phyloP scores from a whole-genome alignment of 92 coral and sea anemone species.

The Phenganax marumi region DNA sequence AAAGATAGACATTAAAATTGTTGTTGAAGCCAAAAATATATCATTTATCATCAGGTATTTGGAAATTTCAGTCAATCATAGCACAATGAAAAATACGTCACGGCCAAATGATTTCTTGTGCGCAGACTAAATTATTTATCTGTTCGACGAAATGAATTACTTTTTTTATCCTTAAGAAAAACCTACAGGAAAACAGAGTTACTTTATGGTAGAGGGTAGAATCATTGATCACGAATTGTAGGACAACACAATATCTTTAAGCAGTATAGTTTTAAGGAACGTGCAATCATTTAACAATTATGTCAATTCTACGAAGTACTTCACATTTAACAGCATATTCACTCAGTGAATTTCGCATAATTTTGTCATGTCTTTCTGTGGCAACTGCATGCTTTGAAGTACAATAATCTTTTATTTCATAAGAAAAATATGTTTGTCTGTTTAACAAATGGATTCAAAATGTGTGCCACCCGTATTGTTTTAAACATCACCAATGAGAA shows the following conservation, averaged over 20 bases:
- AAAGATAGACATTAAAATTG: no score
- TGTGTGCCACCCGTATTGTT: background rate
- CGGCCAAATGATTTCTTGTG: constrained; percentile 17
- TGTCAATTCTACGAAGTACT: no score
- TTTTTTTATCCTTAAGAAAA: background rate
- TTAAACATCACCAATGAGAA: no score
- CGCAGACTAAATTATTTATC: constrained; percentile 28
- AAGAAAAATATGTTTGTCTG: background rate
- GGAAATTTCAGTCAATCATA: background rate
- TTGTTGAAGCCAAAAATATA: no score
- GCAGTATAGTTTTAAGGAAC: no score
- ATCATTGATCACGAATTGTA: no score
- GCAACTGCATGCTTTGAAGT: background rate
- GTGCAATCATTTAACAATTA: no score
- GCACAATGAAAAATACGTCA: constrained; percentile 3
- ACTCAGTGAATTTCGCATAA: background rate
- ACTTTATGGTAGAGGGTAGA: no score
- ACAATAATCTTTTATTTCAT: background rate
- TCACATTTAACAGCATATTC: no score
- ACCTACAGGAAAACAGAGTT: background rate
- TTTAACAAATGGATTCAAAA: background rate
- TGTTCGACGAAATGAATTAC: background rate
- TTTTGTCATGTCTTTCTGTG: background rate
- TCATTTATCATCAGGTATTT: no score
- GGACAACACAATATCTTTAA: no score